phyloP scores from a whole-genome alignment of 2,888 invertebrate genomes.

The Apeira syringaria region DNA sequence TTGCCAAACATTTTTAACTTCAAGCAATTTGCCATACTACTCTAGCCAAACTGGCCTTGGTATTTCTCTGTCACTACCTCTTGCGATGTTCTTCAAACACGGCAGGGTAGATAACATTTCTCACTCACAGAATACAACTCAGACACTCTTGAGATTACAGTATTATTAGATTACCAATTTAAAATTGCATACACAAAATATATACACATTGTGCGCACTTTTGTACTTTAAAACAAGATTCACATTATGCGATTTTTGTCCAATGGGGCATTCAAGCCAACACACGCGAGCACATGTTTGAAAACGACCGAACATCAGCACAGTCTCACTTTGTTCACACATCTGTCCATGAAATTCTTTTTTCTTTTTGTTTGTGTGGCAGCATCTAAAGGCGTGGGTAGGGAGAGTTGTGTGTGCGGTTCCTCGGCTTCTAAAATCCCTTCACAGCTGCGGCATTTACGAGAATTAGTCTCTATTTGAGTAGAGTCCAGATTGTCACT shows the following conservation, averaged over 20 bases:
- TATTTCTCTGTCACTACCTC: constrained; percentile 56
- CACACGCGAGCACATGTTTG: constrained; percentile 65
- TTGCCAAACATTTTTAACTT: constrained; percentile 56
- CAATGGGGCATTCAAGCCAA: constrained; percentile 68
- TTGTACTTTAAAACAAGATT: constrained; percentile 79
- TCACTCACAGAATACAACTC: constrained; percentile 55
- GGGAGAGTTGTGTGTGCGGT: constrained; percentile 79
- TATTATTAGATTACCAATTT: constrained; percentile 61
- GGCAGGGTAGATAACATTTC: constrained; percentile 63
- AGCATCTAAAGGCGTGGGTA: constrained; percentile 83
- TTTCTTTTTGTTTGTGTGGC: constrained; percentile 86
- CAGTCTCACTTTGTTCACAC: constrained; percentile 92
- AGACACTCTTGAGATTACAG: constrained; percentile 79
- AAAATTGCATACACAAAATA: constrained; percentile 71
- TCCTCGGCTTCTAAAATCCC: constrained; percentile 82
- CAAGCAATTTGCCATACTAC: constrained; percentile 74
- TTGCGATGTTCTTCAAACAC: constrained; percentile 71
- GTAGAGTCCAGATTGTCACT: constrained; percentile 61
- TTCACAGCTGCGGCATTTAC: constrained; percentile 85
- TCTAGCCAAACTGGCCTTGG: constrained; percentile 72
- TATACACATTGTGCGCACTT: constrained; percentile 78
- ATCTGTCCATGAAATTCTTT: constrained; percentile 93
- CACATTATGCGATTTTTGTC: constrained; percentile 69
- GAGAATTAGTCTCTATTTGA: constrained; percentile 60
- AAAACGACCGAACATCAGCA: constrained; percentile 77